These are phyloP conservation scores for Portunus trituberculatus DNA, from an alignment of 1,140 invertebrate genomes.

Conservation along the genomic window DNA sequence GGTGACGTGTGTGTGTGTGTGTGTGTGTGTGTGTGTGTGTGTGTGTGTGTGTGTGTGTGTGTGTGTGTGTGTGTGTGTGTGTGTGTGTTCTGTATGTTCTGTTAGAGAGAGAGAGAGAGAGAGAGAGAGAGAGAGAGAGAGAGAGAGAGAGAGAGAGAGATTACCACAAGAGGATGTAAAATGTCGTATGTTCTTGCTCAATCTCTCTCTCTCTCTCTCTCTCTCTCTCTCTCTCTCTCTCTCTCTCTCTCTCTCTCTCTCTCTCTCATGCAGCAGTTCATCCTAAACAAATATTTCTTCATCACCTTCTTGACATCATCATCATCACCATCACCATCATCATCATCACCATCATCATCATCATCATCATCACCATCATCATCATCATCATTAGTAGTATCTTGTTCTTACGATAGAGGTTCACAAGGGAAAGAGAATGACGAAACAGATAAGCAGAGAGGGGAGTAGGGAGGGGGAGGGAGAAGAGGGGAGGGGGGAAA, in stretches of 20 bases:
- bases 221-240: no score
- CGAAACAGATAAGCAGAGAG: neutral
- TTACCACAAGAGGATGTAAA: neutral
- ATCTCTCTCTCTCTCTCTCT: neutral
- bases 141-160: conserved; percentile 25
- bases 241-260: no score
- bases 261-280: no score
- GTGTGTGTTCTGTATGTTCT: neutral
- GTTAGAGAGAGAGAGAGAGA: neutral
- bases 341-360: neutral
- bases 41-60: neutral
- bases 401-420: no score
- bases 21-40: neutral
- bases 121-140: no score
- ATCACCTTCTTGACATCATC: no score
- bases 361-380: neutral
- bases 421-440: neutral
- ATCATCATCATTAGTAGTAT: no score
- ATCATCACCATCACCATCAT: no score
- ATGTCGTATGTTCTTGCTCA: neutral
- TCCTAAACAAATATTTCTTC: neutral
- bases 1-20: neutral
- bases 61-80: neutral
- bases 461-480: neutral
- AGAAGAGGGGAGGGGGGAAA: neutral